Percentiles rank a stretch among this genome's conserved stretches.
phyloP scores from a whole-genome alignment of 2,797 vertebrate genomes.

The Catamblyrhynchus diadema region DNA sequence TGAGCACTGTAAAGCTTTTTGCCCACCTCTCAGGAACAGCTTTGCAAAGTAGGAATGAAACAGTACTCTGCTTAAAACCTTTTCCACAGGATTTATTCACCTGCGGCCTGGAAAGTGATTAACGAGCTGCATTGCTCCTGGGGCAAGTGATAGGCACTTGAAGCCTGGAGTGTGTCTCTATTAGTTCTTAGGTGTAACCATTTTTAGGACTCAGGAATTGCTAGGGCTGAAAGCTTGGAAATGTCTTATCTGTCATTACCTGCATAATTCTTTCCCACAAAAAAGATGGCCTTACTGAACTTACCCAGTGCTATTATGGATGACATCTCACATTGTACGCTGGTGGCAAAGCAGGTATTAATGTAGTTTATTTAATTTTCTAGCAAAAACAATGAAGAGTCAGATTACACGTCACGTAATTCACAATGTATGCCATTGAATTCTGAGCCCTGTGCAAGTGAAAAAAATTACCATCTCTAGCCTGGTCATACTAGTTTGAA shows the following conservation, averaged over 20 bases:
- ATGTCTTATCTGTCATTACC: neutral
- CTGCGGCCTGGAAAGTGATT: neutral
- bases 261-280: neutral
- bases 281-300: neutral
- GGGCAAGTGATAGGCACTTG: neutral
- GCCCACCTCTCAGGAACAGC: neutral
- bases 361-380: neutral
- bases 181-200: neutral
- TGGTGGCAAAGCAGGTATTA: neutral
- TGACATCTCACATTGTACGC: neutral
- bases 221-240: neutral
- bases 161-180: neutral
- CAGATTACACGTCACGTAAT: neutral
- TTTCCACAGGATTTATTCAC: neutral
- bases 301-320: neutral
- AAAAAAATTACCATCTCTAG: neutral
- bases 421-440: neutral
- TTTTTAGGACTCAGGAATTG: neutral
- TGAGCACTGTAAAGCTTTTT: neutral
- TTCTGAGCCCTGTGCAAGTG: neutral
- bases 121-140: neutral
- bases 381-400: neutral
- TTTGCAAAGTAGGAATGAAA: neutral
- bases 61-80: neutral
- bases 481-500: neutral